A percentile compares a stretch with the other conserved stretches of the same genome.
phyloP scores from a whole-genome alignment of 2,113 vertebrate species.

The Silurus glanis region DNA sequence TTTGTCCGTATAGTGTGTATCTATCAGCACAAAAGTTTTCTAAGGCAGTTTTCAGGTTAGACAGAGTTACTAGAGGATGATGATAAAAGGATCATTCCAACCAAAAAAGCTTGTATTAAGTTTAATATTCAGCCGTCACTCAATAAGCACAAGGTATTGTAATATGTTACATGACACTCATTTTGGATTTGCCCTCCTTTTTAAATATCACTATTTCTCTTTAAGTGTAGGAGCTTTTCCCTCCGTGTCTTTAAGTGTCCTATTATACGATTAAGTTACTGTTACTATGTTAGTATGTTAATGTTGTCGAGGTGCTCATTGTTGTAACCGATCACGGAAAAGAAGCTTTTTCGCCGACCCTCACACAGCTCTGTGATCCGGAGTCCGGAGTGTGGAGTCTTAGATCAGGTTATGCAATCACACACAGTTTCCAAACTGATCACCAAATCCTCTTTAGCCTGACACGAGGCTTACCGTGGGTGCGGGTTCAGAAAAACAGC shows the following conservation, averaged over 20 bases:
- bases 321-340: not conserved
- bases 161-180: not conserved
- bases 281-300: not conserved
- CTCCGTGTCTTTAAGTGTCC: not conserved
- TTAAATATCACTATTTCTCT: not conserved
- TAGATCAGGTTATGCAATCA: not conserved
- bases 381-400: not conserved
- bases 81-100: not conserved
- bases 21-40: not conserved
- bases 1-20: too few relatives aligned
- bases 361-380: not conserved
- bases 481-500: not conserved
- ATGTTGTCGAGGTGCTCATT: conserved; percentile 11
- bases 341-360: not conserved
- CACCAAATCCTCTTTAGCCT: not conserved
- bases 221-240: conserved; percentile 12
- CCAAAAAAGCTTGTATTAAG: not conserved
- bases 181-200: not conserved
- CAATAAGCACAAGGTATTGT: conserved; percentile 26
- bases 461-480: not conserved
- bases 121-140: conserved; percentile 3
- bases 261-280: not conserved
- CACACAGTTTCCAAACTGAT: not conserved
- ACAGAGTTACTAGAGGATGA: not conserved
- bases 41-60: not conserved